phyloP scores from a whole-genome alignment of 2,113 vertebrate species.

The Todiramphus saurophagus region DNA sequence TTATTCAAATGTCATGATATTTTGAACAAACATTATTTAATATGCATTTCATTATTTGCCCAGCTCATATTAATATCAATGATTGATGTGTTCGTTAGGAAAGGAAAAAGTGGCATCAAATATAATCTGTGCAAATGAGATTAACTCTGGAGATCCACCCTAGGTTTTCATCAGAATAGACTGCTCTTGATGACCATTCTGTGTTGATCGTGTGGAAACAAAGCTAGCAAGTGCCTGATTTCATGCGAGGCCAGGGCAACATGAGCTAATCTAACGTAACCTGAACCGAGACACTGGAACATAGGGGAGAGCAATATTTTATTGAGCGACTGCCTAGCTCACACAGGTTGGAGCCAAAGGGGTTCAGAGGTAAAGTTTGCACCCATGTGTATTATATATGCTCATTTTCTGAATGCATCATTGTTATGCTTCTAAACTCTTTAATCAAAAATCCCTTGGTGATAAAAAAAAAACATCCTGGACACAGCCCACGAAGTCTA shows the following conservation, averaged over 20 bases:
- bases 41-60: slow-evolving; percentile 50
- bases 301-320: background rate
- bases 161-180: background rate
- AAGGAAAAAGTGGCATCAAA: slow-evolving; percentile 48
- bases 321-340: background rate
- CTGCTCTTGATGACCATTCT: slow-evolving; percentile 4
- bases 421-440: background rate
- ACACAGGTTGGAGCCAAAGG: background rate
- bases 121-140: slow-evolving; percentile 42
- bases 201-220: background rate
- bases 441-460: slow-evolving; percentile 20
- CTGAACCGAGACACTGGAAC: background rate
- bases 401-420: background rate
- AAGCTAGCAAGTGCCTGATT: background rate
- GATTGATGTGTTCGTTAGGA: slow-evolving; percentile 57
- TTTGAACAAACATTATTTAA: slow-evolving; percentile 64
- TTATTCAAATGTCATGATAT: slow-evolving; percentile 63
- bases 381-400: background rate
- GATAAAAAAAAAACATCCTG: background rate
- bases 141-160: slow-evolving; percentile 12
- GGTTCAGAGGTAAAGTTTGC: background rate
- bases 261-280: background rate
- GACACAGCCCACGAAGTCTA: background rate
- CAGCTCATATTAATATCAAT: slow-evolving; percentile 44
- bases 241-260: background rate